Conservation (phyloP, 2,888 invertebrate genomes). For the Timandra comae region DNA sequence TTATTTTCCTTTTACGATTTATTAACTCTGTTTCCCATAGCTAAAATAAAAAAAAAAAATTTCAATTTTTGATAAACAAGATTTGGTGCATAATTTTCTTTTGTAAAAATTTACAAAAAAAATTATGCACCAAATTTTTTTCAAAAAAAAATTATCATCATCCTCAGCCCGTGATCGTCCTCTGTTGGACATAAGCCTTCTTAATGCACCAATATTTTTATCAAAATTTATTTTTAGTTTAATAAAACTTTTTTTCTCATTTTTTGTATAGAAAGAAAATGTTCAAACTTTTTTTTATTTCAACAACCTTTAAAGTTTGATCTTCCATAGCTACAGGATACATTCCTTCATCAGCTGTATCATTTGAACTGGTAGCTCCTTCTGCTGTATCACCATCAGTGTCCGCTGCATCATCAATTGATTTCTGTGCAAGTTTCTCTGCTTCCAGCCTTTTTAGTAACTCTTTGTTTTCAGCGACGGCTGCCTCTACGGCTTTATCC, state of each 20-base stretch:
- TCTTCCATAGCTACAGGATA: conserved; percentile 69
- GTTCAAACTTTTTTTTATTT: no score
- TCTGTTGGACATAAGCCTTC: no score
- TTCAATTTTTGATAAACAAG: no score
- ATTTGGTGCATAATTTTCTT: no score
- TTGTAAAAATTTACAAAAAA: background rate
- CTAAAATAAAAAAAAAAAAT: conserved; percentile 31
- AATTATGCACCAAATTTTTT: no score
- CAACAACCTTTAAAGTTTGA: conserved; percentile 50
- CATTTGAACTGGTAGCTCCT: conserved; percentile 35
- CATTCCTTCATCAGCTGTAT: conserved; percentile 47
- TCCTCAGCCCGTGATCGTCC: no score
- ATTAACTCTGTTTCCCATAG: conserved; percentile 66
- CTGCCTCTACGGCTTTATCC: conserved; percentile 81
- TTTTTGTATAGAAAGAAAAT: no score
- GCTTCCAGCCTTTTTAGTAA: conserved; percentile 53
- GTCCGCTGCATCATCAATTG: conserved; percentile 49
- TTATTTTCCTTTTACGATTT: conserved; percentile 62
- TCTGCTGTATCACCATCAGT: conserved; percentile 53
- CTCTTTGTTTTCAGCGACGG: conserved; percentile 57
- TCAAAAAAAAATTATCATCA: no score
- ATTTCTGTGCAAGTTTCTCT: conserved; percentile 53
- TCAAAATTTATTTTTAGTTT: no score
- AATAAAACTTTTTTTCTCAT: no score
- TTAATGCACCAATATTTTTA: no score